Percentiles rank a stretch among this genome's conserved stretches.
phyloP scores from a whole-genome alignment of 2,888 invertebrate genomes.

The Podabrus alpinus region DNA sequence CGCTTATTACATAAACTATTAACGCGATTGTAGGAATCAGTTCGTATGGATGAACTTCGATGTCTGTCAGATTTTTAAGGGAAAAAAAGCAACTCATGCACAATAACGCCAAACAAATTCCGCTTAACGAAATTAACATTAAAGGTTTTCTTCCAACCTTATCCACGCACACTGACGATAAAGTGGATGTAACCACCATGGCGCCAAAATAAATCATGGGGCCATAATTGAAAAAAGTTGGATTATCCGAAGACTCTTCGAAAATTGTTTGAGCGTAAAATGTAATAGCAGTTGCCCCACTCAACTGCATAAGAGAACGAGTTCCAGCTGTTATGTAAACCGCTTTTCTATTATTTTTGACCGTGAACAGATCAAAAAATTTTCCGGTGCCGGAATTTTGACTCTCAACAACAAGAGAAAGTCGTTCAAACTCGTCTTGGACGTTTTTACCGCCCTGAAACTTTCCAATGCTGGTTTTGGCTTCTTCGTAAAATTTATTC shows the following conservation, averaged over 20 bases:
- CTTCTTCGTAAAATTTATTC: slow-evolving; percentile 3
- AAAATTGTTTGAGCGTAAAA: slow-evolving; percentile 67
- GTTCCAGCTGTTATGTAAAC: slow-evolving; percentile 64
- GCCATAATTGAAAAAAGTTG: slow-evolving; percentile 55
- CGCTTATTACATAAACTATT: slow-evolving; percentile 54
- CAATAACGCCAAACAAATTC: slow-evolving; percentile 48
- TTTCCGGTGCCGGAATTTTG: slow-evolving; percentile 51
- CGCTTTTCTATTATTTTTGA: slow-evolving; percentile 63
- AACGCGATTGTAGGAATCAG: slow-evolving; percentile 55
- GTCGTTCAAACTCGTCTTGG: not conserved
- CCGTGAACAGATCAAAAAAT: slow-evolving; percentile 59
- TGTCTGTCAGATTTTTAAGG: slow-evolving; percentile 45
- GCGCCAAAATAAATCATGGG: slow-evolving; percentile 61
- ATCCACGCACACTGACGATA: slow-evolving; percentile 63
- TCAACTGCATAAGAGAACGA: slow-evolving; percentile 63
- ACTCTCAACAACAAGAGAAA: not conserved
- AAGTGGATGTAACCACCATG: slow-evolving; percentile 60
- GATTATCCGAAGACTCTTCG: slow-evolving; percentile 43
- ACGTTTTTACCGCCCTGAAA: no score
- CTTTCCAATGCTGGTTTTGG: no score
- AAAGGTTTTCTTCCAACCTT: slow-evolving; percentile 66
- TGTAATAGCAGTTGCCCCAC: slow-evolving; percentile 64
- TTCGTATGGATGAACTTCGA: slow-evolving; percentile 41
- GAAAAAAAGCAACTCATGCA: slow-evolving; percentile 53
- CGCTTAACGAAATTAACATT: slow-evolving; percentile 58